Evolutionary conservation across 2,797 vertebrate genomes (phyloP).

Genomic region (Falco rusticolus): DNA sequence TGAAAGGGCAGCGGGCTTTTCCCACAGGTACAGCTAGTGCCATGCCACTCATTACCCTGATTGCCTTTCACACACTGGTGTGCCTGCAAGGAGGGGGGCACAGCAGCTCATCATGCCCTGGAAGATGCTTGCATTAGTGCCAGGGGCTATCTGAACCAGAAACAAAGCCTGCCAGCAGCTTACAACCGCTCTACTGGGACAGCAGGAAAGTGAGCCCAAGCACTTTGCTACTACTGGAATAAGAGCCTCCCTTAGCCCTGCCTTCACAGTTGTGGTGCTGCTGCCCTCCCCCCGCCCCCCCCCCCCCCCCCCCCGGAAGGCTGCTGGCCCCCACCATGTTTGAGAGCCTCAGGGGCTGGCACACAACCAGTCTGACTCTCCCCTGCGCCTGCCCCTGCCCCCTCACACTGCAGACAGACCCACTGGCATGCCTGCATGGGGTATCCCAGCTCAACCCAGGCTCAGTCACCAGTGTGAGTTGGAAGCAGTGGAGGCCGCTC

Average conservation of each 20-base stretch:
- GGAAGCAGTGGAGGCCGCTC: not conserved
- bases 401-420: not conserved
- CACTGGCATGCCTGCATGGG: not conserved
- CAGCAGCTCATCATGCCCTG: not conserved
- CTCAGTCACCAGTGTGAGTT: not conserved
- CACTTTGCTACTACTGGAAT: not conserved
- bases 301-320: not conserved
- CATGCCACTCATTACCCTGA: not conserved
- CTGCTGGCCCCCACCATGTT: not conserved
- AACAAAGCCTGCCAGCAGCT: not conserved
- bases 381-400: not conserved
- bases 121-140: not conserved
- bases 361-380: not conserved
- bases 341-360: not conserved
- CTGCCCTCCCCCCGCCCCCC: no score
- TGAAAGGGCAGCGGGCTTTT: not conserved
- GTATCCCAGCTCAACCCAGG: not conserved
- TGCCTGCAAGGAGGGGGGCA: not conserved
- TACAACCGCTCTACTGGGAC: not conserved
- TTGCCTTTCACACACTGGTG: fast-evolving
- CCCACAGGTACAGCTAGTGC: not conserved
- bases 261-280: fast-evolving
- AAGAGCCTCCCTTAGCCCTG: not conserved
- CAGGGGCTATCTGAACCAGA: not conserved
- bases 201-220: not conserved